Base-by-base conservation (phyloP, 2,888 invertebrate species). In the Petrophora chlorosata region DNA sequence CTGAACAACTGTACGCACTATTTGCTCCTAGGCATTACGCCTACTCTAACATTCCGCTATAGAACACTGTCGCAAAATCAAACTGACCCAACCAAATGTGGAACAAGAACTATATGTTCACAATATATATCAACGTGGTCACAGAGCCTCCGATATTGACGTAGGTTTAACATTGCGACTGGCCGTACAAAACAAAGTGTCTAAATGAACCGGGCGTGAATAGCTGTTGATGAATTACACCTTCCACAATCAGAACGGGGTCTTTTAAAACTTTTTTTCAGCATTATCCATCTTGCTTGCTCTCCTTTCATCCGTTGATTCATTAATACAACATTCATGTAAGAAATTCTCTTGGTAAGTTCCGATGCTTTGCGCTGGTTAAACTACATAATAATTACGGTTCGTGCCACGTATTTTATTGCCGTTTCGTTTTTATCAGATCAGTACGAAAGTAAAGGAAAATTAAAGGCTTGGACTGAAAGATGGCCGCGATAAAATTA, bases 161-260 rank as follows among this genome's bases (percentile, higher is more conserved):
- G 32, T 16, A 9, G 48, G 36, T 42, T 48, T 17, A 36, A 32
- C 14, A 19, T 32, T 36, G 47, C 47, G 41, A 10, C 35, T 22
- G 17, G 17, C 42, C 15, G 25, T 14, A 47, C 48, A 48, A 42
- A 48, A 48, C 48, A 48, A 48, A 48, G 36, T 48, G 32, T 38
- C 30, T 17, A 50, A 50, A 50, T 35, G 43, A 50, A 34, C 19
- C 29, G 23, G 29, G 14, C 49, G 38, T 50, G 49, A 50, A 43
- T 50, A 40, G 49, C 42, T 25, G 48, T 50, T 50, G 49, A 50
- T 50, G 38, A 44, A 50, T 50, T 50, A 50, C 43, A 39, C 39
- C 39, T 39, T 50, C 39, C 15, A 50, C 49, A 50, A 50, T 44
- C 43, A 39, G 34, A 50, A 50, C 34, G 49, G 44, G 43, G 49